A percentile compares a stretch with the other conserved stretches of the same genome.
Conservation (phyloP, 1,140 invertebrate species). For the Drosophila aff. region DNA sequence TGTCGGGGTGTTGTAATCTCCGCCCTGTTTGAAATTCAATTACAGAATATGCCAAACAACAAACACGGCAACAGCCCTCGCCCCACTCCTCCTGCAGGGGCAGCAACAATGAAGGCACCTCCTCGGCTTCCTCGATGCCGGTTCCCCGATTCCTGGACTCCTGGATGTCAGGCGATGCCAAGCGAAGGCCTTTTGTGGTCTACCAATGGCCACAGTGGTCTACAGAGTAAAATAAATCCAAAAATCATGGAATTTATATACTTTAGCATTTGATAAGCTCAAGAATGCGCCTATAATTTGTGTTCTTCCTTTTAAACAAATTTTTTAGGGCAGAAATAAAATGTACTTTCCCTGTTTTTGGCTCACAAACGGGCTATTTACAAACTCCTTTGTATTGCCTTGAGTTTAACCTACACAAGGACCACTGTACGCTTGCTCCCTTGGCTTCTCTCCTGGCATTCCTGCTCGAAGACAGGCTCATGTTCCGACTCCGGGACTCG, state of each 20-base stretch:
- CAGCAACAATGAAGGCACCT: slow-evolving; percentile 27
- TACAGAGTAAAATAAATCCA: not conserved
- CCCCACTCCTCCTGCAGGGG: not conserved
- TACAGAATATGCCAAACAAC: slow-evolving; percentile 81
- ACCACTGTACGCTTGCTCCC: slow-evolving; percentile 15
- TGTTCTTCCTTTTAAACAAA: not conserved
- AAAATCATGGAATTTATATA: not conserved
- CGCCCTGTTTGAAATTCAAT: slow-evolving; percentile 72
- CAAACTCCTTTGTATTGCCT: not conserved
- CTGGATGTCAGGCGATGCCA: slow-evolving; percentile 3
- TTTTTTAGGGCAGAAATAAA: too few relatives aligned
- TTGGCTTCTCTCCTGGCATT: not conserved
- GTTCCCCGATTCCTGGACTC: not conserved
- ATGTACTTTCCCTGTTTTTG: not conserved
- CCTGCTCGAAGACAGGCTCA: not conserved
- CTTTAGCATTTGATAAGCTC: too few relatives aligned
- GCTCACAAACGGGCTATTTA: not conserved
- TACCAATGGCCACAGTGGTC: slow-evolving; percentile 30
- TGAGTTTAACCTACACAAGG: not conserved
- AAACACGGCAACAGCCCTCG: slow-evolving; percentile 17
- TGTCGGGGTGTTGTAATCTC: slow-evolving; percentile 39
- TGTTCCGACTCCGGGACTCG: slow-evolving; percentile 1
- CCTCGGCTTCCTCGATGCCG: slow-evolving; percentile 6
- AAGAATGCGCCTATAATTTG: not conserved
- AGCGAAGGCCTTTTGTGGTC: slow-evolving; percentile 37